Evolutionary conservation across 1,140 invertebrate genomes (phyloP), one percentile per base, ranked within the genome.

Genomic region (Drosophila littoralis): DNA sequence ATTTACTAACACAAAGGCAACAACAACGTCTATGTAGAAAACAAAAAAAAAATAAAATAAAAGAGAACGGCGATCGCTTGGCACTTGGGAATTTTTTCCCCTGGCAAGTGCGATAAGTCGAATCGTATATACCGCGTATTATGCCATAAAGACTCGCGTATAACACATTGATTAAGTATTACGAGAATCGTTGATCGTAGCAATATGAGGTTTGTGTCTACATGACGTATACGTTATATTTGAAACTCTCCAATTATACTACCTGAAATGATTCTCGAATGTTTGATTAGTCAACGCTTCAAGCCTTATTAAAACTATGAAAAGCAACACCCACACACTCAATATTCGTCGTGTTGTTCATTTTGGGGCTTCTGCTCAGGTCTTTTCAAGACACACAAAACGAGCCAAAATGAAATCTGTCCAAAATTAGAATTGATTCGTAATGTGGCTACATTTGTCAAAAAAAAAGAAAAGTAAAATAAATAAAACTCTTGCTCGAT

Each of bases 381-480:
- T 32, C 60, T 64, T 51, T 45, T 17, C 64, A n/a, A 55, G 45
- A 46, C 17, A 51, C 33, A 40, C 32, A 46, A 46, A 58, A 52
- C 35, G 28, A 66, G 33, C 54, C 40, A 45, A 64, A 57, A 64
- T 50, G 71, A 82, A 75, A 76, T 52, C 59, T 50, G 69, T 77
- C 79, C 73, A 88, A 88, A 88, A 89, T 88, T 88, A 88, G 83
- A 88, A 69, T 77, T 74, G 79, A 88, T 83, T 88, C 83, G 80
- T 88, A 88, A 89, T 89, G 38, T 66, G 52, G 46, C 51, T 43
- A 55, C 65, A 80, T 83, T 79, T 83, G 81, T 81, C 81, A 84
- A 85, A 65, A 45, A 40, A 42, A 10, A 9, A 35, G 10, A 15
- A n/a, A 60, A 38, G 17, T 7, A 4, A 59, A 48, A 48, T 28